phyloP scores from a whole-genome alignment of 2,888 invertebrate genomes.

The Habroteleia sp. region DNA sequence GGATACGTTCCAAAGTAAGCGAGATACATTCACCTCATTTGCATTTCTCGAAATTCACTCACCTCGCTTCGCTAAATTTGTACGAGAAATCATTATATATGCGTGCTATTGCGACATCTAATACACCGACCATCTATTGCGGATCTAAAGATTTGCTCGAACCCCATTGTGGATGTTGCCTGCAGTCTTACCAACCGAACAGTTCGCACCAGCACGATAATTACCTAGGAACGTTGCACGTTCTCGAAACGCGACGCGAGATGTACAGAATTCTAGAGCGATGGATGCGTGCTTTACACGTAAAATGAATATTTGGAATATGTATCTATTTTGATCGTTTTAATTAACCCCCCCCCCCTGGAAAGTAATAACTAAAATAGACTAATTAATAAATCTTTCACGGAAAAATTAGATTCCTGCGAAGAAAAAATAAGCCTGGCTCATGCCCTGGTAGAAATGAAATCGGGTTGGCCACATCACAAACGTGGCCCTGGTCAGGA shows the following conservation, averaged over 20 bases:
- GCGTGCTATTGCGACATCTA: conserved; percentile 18
- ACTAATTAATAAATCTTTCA: too few species aligned
- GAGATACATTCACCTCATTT: conserved; percentile 64
- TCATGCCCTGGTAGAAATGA: too few species aligned
- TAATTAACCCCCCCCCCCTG: too few species aligned
- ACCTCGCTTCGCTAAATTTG: conserved; percentile 63
- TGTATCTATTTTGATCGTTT: too few species aligned
- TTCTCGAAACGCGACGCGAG: background rate
- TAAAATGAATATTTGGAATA: too few species aligned
- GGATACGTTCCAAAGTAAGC: conserved; percentile 66
- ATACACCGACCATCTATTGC: conserved; percentile 12
- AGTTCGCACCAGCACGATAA: conserved; percentile 4
- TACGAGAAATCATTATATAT: conserved; percentile 45
- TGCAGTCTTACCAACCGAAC: background rate
- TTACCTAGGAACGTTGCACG: conserved; percentile 31
- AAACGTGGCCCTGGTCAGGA: too few species aligned
- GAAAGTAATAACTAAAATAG: too few species aligned
- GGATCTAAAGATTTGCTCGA: too few species aligned
- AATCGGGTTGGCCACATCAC: too few species aligned
- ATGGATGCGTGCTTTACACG: conserved; percentile 18
- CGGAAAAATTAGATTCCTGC: too few species aligned
- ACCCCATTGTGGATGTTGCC: too few species aligned
- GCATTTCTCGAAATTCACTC: conserved; percentile 55
- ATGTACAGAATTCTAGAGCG: conserved; percentile 10
- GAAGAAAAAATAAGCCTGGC: too few species aligned